Conservation (phyloP, 2,113 vertebrate genomes). For the Cheilinus undulatus region DNA sequence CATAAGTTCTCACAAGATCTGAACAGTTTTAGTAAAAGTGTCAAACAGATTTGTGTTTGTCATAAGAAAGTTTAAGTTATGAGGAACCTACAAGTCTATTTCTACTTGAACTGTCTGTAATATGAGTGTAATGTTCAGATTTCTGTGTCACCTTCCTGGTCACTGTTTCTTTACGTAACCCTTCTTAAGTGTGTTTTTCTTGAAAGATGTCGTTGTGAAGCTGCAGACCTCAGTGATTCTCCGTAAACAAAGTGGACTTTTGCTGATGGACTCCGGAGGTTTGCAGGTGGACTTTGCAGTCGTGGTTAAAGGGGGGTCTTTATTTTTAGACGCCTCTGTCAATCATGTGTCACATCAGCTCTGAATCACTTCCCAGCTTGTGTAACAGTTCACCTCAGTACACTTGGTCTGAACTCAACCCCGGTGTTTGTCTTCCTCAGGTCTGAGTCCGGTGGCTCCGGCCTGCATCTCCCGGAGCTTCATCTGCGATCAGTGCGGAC, state of each 20-base stretch:
- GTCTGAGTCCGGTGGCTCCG: slow-evolving; percentile 34
- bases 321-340: background rate
- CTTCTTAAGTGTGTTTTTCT: background rate
- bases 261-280: background rate
- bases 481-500: slow-evolving; percentile 79
- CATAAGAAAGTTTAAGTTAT: too few relatives aligned
- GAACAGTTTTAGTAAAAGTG: too few relatives aligned
- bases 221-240: background rate
- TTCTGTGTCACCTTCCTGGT: too few relatives aligned
- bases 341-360: background rate
- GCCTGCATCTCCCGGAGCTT: slow-evolving; percentile 39
- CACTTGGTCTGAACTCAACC: slow-evolving; percentile 1
- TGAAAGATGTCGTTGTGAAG: background rate
- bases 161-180: too few relatives aligned
- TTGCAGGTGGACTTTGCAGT: background rate
- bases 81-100: too few relatives aligned
- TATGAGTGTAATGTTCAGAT: too few relatives aligned
- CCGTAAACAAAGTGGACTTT: background rate
- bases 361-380: background rate
- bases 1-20: too few relatives aligned
- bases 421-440: slow-evolving; percentile 50
- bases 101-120: too few relatives aligned
- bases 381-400: background rate
- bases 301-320: background rate
- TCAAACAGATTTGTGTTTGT: too few relatives aligned